These are phyloP conservation scores for Anseranas semipalmata DNA, from an alignment of 2,113 vertebrate species.

Conservation along the genomic window DNA sequence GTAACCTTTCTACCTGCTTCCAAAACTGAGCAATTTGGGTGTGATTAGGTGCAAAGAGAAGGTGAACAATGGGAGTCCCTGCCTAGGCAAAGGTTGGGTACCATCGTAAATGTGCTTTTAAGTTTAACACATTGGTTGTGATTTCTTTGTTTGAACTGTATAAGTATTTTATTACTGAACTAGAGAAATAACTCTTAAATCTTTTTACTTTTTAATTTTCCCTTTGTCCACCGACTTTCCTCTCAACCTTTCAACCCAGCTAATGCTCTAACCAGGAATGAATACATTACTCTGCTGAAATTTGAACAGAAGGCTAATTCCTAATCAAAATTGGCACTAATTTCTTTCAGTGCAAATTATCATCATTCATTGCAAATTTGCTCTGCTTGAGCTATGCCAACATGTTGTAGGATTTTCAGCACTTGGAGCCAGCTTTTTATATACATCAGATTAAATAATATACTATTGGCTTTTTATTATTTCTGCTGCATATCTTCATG, in stretches of 20 bases:
- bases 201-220: slow-evolving; percentile 47
- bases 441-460: slow-evolving; percentile 34
- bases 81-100: neutral
- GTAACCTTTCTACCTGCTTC: neutral
- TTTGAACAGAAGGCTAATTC: slow-evolving; percentile 75
- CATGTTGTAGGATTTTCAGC: slow-evolving; percentile 37
- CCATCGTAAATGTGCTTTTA: neutral
- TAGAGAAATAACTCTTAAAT: neutral
- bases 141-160: neutral
- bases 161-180: neutral
- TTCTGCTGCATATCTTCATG: neutral
- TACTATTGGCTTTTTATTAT: slow-evolving; percentile 2
- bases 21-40: neutral
- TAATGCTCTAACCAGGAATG: slow-evolving; percentile 65
- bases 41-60: neutral
- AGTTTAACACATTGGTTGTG: neutral
- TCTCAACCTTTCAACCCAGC: slow-evolving; percentile 21
- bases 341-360: slow-evolving; percentile 75
- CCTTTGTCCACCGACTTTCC: slow-evolving; percentile 42
- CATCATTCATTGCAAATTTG: slow-evolving; percentile 77
- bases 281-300: slow-evolving; percentile 68
- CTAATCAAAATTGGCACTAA: slow-evolving; percentile 79
- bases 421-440: slow-evolving; percentile 27
- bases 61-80: neutral
- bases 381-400: slow-evolving; percentile 69